Evolutionary conservation across 2,888 invertebrate genomes (phyloP).

Genomic region (Xanthia icteritia): DNA sequence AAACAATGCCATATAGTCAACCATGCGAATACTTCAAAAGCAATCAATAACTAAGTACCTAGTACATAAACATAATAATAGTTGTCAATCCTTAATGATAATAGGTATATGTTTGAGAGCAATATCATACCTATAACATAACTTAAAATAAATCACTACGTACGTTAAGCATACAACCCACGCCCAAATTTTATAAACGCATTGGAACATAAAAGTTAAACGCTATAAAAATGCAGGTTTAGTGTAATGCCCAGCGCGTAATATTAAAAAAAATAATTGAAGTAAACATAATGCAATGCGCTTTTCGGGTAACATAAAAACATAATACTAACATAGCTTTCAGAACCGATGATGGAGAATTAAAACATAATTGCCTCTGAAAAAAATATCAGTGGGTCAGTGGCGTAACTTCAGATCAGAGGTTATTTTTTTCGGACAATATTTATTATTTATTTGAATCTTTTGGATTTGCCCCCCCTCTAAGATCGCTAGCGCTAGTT

Average conservation of each 20-base stretch:
- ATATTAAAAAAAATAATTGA: conserved; percentile 31
- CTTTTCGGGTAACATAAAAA: conserved; percentile 43
- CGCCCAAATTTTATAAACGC: conserved; percentile 48
- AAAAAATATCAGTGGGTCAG: conserved; percentile 38
- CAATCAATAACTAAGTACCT: conserved; percentile 45
- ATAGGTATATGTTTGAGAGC: conserved; percentile 53
- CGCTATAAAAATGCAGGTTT: conserved; percentile 55
- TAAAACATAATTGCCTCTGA: conserved; percentile 43
- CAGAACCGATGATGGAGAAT: conserved; percentile 50
- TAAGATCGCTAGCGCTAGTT: neutral
- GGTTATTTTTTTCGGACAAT: neutral
- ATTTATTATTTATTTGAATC: neutral
- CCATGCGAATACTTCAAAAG: conserved; percentile 60
- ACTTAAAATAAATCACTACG: conserved; percentile 56
- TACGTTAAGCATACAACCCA: conserved; percentile 55
- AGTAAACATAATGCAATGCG: conserved; percentile 42
- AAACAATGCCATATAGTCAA: conserved; percentile 44
- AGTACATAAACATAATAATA: conserved; percentile 54
- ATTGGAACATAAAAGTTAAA: conserved; percentile 44
- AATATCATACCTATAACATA: conserved; percentile 56
- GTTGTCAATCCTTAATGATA: conserved; percentile 42
- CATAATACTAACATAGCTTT: conserved; percentile 47
- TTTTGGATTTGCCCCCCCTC: neutral
- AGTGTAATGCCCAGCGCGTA: conserved; percentile 33
- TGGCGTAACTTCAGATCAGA: conserved; percentile 7